A percentile compares a stretch with the other conserved stretches of the same genome.
phyloP scores from a whole-genome alignment of 2,113 vertebrate species.

The Pomatostomus ruficeps region DNA sequence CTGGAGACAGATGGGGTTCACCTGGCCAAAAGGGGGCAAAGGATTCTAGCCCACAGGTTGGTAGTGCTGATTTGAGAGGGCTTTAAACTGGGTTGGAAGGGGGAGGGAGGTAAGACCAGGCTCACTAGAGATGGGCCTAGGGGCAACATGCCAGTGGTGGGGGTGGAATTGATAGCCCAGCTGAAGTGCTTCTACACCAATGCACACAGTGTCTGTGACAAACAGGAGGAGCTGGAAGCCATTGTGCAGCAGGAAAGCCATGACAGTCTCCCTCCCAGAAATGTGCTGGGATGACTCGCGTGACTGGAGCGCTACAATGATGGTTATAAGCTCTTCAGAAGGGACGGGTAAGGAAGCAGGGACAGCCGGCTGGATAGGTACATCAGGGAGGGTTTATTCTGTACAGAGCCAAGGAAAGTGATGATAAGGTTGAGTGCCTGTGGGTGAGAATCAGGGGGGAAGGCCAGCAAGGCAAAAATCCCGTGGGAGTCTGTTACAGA shows the following conservation, averaged over 20 bases:
- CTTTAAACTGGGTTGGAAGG: neutral
- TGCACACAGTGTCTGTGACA: neutral
- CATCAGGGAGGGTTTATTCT: neutral
- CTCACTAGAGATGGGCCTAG: neutral
- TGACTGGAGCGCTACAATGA: neutral
- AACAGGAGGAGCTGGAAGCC: neutral
- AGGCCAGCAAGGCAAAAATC: neutral
- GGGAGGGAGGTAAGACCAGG: neutral
- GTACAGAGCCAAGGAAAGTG: neutral
- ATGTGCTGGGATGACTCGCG: neutral
- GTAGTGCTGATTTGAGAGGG: neutral
- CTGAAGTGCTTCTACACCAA: neutral
- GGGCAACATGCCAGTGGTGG: neutral
- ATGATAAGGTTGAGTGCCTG: neutral
- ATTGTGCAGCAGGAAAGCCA: neutral
- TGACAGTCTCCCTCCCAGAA: neutral
- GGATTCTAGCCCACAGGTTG: neutral
- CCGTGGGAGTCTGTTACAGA: neutral
- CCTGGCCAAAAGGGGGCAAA: neutral
- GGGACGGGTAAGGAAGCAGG: accelerated
- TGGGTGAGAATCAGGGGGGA: accelerated
- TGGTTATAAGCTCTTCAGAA: neutral
- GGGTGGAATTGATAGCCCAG: neutral
- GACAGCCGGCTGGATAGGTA: neutral
- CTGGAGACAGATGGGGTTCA: neutral